Percentiles rank a stretch among this genome's conserved stretches.
Conservation (phyloP, 1,140 invertebrate species). For the Drosophila asahinai region DNA sequence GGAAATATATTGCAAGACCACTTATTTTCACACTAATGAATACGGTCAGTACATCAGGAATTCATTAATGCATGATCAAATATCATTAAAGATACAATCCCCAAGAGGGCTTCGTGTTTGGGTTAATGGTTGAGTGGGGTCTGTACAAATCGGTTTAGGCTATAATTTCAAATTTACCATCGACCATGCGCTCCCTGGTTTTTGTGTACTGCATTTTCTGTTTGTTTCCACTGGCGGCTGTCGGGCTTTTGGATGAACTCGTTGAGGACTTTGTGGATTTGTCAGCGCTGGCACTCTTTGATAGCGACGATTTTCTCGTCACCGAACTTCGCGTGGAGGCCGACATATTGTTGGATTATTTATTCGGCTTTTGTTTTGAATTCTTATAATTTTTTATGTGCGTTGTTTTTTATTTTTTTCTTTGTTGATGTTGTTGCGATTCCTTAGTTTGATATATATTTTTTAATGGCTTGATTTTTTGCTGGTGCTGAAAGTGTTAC, state of each 20-base stretch:
- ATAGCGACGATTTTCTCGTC: constrained; percentile 74
- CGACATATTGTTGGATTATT: constrained; percentile 78
- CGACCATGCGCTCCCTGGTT: constrained; percentile 77
- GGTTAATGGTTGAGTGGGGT: constrained; percentile 18
- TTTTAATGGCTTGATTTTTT: constrained; percentile 71
- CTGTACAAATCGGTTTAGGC: background rate
- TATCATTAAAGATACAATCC: constrained; percentile 29
- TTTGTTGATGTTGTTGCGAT: constrained; percentile 34
- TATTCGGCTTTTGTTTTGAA: constrained; percentile 53
- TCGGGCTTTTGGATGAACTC: constrained; percentile 45
- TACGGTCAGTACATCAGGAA: constrained; percentile 13
- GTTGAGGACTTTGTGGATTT: constrained; percentile 65
- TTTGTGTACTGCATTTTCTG: constrained; percentile 82
- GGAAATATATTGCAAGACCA: background rate
- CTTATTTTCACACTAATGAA: constrained; percentile 35
- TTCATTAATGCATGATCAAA: constrained; percentile 37
- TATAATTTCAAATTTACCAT: constrained; percentile 77
- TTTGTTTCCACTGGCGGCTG: constrained; percentile 64
- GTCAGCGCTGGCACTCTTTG: constrained; percentile 61
- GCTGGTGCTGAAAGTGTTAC: constrained; percentile 68
- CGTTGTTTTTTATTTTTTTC: constrained; percentile 17
- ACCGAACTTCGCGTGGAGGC: constrained; percentile 80
- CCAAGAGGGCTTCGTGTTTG: constrained; percentile 6
- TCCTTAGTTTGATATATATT: constrained; percentile 49
- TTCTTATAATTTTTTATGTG: constrained; percentile 41